Conservation (phyloP, 2,113 vertebrate species). For the Fukomys damarensis region DNA sequence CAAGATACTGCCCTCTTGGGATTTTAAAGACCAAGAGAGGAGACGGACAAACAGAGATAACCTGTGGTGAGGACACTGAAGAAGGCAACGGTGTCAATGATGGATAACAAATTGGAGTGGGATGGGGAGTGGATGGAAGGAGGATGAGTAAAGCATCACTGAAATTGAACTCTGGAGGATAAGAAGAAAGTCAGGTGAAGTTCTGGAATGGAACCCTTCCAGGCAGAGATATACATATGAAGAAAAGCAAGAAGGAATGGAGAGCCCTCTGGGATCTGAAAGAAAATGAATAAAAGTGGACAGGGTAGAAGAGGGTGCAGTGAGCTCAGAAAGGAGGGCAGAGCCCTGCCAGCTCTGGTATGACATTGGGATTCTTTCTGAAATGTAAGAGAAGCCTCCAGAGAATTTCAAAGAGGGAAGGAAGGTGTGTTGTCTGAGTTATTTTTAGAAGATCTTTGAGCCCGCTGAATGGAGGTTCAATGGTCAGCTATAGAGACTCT, state of each 20-base stretch:
- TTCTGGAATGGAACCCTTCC: neutral
- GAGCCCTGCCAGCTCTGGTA: neutral
- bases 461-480: neutral
- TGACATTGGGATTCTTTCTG: conserved; percentile 7
- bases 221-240: neutral
- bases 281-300: neutral
- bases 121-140: neutral
- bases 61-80: neutral
- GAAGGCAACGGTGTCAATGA: neutral
- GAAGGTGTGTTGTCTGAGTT: neutral
- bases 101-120: neutral
- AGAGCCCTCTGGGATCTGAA: neutral
- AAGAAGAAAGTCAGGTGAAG: neutral
- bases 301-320: neutral
- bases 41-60: neutral
- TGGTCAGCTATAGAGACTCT: neutral
- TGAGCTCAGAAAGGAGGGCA: neutral
- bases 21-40: neutral
- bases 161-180: neutral
- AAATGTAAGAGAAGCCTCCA: neutral
- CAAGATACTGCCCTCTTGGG: neutral
- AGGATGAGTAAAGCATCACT: neutral
- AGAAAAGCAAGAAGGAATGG: neutral
- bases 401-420: neutral
- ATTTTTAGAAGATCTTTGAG: neutral